phyloP scores from a whole-genome alignment of 2,113 vertebrate species.

The Phaethon lepturus region DNA sequence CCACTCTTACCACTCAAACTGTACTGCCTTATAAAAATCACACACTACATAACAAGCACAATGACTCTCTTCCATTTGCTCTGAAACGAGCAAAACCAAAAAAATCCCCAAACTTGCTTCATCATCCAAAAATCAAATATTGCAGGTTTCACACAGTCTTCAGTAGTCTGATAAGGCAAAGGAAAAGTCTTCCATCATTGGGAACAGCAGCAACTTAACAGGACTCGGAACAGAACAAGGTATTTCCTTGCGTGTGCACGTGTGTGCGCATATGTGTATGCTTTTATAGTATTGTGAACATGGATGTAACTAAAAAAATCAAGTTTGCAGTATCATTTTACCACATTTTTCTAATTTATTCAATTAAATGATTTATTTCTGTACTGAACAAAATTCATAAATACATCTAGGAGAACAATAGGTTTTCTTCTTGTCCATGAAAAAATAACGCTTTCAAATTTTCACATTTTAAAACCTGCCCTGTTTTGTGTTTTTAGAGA shows the following conservation, averaged over 20 bases:
- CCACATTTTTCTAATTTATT: slow-evolving; percentile 75
- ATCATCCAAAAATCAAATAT: slow-evolving; percentile 65
- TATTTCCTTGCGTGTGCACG: background rate
- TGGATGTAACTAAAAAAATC: slow-evolving; percentile 33
- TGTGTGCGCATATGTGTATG: background rate
- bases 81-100: slow-evolving; percentile 79
- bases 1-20: background rate
- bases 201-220: slow-evolving; percentile 81
- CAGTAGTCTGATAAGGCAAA: slow-evolving; percentile 85
- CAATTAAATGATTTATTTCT: slow-evolving; percentile 62
- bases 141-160: slow-evolving; percentile 55
- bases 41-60: background rate
- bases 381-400: slow-evolving; percentile 77
- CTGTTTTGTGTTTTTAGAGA: slow-evolving; percentile 66
- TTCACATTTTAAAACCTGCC: slow-evolving; percentile 76
- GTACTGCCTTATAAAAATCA: background rate
- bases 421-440: slow-evolving; percentile 74
- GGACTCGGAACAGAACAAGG: slow-evolving; percentile 58
- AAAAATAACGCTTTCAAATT: slow-evolving; percentile 75
- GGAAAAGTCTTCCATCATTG: slow-evolving; percentile 40
- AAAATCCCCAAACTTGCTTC: background rate
- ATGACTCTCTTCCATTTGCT: slow-evolving; percentile 62
- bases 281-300: background rate
- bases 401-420: slow-evolving; percentile 77
- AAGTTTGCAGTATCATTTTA: slow-evolving; percentile 43